Base-by-base conservation (phyloP, 2,797 vertebrate species). In the Florisuga fusca region DNA sequence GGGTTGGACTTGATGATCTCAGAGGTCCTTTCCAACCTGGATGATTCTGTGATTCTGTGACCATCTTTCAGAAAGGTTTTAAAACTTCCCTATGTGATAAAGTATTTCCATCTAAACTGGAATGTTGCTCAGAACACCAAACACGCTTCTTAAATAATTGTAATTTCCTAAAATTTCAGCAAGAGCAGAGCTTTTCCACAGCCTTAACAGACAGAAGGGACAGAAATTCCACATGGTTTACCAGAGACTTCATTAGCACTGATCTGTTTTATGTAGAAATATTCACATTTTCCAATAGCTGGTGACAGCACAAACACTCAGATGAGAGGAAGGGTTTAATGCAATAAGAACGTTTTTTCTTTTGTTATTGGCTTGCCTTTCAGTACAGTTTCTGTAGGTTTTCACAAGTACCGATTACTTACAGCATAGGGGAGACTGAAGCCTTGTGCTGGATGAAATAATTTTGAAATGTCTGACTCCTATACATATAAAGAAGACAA, bases 151-250 rank as follows among this genome's bases (percentile, higher is more conserved):
- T 64, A 87, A 88, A 89, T 64, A 90, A 84, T 71, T 31, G 31
- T 31, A 67, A 50, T 90, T 89, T 72, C 68, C 17, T 61, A 62
- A 95, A 84, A 92, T 90, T 46, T 76, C 55, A 74, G 41, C 25
- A 59, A 71, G 9, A 87, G 15, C 50, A 87, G 79, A 87, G n/a
- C 74, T 87, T 68, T 92, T 90, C 67, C 48, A 87, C 67, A 95
- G 72, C 36, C 57, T 73, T 6, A 51, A 77, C 57, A 87, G 61
- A 77, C 34, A 90, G 90, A 90, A 93, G 61, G 36, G 33, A 45
- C 33, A 74, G 86, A 83, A 82, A 92, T 90, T 94, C 78, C 84
- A 90, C 90, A 64, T 74, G 78, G 64, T 90, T 97, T 93, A 71
- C 63, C 66, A 58, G 72, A 74, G 78, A 72, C 59, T 93, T 94